Conservation (phyloP, 2,888 invertebrate genomes). For the Agapostemon virescens region DNA sequence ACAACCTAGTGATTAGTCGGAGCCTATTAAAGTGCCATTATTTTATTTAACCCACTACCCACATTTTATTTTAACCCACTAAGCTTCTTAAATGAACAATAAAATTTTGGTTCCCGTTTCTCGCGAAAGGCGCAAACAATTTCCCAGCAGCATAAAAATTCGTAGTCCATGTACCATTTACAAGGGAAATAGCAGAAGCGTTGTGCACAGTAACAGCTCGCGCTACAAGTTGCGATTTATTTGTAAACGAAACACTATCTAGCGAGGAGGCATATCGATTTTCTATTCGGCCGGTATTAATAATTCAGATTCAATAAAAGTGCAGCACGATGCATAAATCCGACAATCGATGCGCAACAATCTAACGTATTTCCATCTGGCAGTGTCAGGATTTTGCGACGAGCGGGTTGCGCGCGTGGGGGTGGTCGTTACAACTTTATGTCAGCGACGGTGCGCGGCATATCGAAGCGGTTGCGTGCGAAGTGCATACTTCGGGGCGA, state of each 20-base stretch:
- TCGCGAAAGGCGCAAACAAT: neutral
- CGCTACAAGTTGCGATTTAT: neutral
- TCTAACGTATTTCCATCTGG: conserved; percentile 10
- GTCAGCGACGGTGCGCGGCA: conserved; percentile 29
- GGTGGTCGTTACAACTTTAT: conserved; percentile 58
- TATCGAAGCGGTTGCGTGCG: conserved; percentile 55
- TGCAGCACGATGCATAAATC: neutral
- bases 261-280: neutral
- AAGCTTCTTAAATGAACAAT: too few species aligned
- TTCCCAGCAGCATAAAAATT: neutral
- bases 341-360: conserved; percentile 14
- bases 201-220: neutral
- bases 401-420: neutral
- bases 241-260: neutral
- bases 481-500: conserved; percentile 56
- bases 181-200: neutral
- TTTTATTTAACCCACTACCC: too few species aligned
- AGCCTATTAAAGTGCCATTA: too few species aligned
- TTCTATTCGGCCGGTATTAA: neutral
- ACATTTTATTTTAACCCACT: too few species aligned
- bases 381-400: neutral
- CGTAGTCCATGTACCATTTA: too few species aligned
- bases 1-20: too few species aligned
- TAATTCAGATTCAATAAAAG: conserved; percentile 6
- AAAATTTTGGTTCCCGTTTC: neutral